These are phyloP conservation scores for Apodemia hepburni DNA, from an alignment of 2,888 invertebrate genomes.

Conservation along the genomic window DNA sequence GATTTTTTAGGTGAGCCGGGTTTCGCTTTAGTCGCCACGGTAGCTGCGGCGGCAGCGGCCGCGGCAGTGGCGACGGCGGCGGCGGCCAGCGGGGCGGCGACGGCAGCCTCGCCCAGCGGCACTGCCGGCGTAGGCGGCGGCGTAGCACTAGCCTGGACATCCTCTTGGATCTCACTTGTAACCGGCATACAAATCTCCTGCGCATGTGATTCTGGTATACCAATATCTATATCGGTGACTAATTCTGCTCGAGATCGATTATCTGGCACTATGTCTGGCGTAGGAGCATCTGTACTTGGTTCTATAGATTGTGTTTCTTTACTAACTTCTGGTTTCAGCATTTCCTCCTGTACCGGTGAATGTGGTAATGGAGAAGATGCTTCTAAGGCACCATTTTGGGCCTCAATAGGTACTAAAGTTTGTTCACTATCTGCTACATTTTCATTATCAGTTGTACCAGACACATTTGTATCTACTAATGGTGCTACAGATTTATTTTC, in stretches of 20 bases:
- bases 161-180: slow-evolving; percentile 60
- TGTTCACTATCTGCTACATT: not conserved
- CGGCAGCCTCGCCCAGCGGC: slow-evolving; percentile 34
- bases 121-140: slow-evolving; percentile 46
- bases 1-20: slow-evolving; percentile 35
- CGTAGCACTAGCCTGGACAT: slow-evolving; percentile 43
- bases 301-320: slow-evolving; percentile 21
- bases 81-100: slow-evolving; percentile 38
- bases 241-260: slow-evolving; percentile 49
- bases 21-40: slow-evolving; percentile 37
- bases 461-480: not conserved
- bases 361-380: not conserved
- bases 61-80: slow-evolving; percentile 47
- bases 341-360: not conserved
- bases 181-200: slow-evolving; percentile 73
- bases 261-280: slow-evolving; percentile 62
- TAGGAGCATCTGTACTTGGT: slow-evolving; percentile 42
- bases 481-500: slow-evolving; percentile 6
- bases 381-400: not conserved
- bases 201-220: slow-evolving; percentile 61
- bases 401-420: not conserved
- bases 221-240: slow-evolving; percentile 65
- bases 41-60: slow-evolving; percentile 41
- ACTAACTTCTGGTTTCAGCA: not conserved
- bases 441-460: not conserved